Conservation (phyloP, 2,888 invertebrate genomes). For the Nasonia oneida region DNA sequence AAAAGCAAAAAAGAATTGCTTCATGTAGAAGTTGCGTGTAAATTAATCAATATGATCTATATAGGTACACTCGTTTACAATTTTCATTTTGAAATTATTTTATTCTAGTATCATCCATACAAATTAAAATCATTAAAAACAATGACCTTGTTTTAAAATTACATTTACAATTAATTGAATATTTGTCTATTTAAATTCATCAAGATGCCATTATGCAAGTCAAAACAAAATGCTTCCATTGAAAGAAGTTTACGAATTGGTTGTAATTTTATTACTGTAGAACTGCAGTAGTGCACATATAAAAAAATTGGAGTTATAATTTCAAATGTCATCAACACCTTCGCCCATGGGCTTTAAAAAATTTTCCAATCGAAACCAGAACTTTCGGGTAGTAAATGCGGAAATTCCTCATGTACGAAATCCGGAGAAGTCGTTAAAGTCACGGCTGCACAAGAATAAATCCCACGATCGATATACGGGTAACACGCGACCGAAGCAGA, state of each 20-base stretch:
- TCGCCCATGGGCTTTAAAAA: background rate
- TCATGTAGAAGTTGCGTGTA: background rate
- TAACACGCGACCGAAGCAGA: conserved; percentile 38
- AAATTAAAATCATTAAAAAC: background rate
- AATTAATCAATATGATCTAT: background rate
- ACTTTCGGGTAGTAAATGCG: too few relatives aligned
- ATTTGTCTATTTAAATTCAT: too few relatives aligned
- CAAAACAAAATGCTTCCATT: too few relatives aligned
- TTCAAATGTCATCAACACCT: too few relatives aligned
- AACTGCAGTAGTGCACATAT: too few relatives aligned
- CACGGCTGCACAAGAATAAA: conserved; percentile 54
- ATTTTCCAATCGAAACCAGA: too few relatives aligned
- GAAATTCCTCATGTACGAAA: too few relatives aligned
- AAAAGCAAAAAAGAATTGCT: background rate
- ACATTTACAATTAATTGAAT: background rate
- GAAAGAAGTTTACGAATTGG: too few relatives aligned
- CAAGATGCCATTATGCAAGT: too few relatives aligned
- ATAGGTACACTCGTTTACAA: background rate
- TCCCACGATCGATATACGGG: conserved; percentile 46
- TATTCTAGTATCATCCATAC: background rate
- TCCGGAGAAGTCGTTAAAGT: background rate
- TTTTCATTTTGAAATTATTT: background rate
- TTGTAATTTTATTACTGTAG: too few relatives aligned
- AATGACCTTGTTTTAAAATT: background rate
- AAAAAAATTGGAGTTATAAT: too few relatives aligned